Evolutionary conservation across 2,113 vertebrate genomes (phyloP).

Genomic region (Alethe diademata): DNA sequence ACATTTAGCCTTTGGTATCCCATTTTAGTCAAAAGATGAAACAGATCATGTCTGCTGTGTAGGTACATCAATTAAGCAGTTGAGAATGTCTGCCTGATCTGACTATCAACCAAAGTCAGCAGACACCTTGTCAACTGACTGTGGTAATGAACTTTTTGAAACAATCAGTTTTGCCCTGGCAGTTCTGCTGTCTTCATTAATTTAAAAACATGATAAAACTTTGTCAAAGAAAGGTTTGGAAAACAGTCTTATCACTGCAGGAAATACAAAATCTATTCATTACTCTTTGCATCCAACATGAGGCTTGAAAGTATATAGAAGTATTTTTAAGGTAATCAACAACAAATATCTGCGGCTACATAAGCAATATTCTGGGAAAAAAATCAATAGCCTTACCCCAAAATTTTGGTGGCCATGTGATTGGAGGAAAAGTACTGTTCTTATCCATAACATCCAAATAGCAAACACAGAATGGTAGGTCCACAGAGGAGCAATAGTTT

Average conservation of each 20-base stretch:
- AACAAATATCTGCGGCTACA: background rate
- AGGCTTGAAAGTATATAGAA: background rate
- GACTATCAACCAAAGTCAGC: background rate
- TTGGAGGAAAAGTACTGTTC: constrained; percentile 69
- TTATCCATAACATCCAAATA: constrained; percentile 85
- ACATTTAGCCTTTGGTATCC: background rate
- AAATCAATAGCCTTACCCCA: constrained; percentile 75
- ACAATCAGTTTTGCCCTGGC: background rate
- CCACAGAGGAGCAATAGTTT: constrained; percentile 40
- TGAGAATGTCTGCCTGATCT: background rate
- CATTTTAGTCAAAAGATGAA: background rate
- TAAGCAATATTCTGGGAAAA: background rate
- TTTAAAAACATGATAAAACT: background rate
- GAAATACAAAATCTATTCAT: background rate
- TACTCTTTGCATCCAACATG: background rate
- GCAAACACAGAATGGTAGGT: constrained; percentile 17
- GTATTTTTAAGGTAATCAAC: background rate
- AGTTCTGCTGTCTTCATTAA: background rate
- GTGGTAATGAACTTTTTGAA: background rate
- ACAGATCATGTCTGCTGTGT: background rate
- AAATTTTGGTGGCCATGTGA: constrained; percentile 76
- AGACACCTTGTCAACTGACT: background rate
- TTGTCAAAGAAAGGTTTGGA: background rate
- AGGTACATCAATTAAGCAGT: background rate
- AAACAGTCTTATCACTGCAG: background rate